Percentiles rank a stretch among this genome's conserved stretches.
Evolutionary conservation across 2,888 invertebrate species (phyloP).

Genomic region (Agriopis leucophaearia): DNA sequence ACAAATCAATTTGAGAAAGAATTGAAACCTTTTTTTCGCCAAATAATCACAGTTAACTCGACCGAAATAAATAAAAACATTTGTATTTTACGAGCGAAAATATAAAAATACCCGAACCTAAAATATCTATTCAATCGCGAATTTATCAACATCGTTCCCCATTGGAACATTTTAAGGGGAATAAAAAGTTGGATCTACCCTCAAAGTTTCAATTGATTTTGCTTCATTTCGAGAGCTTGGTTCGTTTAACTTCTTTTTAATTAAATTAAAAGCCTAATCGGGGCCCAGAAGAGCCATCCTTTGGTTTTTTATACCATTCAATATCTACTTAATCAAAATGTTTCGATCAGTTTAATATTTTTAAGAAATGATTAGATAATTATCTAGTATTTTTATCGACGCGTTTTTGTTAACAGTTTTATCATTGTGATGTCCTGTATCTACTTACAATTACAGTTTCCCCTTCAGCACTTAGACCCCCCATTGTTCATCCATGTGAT

Average conservation of each 20-base stretch:
- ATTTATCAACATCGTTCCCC: constrained; percentile 37
- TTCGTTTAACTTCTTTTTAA: constrained; percentile 80
- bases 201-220: constrained; percentile 74
- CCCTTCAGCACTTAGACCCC: too few relatives aligned
- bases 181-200: constrained; percentile 60
- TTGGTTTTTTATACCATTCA: constrained; percentile 53
- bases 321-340: constrained; percentile 44
- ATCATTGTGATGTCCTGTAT: too few relatives aligned
- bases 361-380: too few relatives aligned
- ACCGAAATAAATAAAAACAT: constrained; percentile 12
- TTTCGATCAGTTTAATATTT: constrained; percentile 32
- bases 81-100: constrained; percentile 11
- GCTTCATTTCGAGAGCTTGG: constrained; percentile 64
- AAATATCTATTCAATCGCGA: constrained; percentile 43
- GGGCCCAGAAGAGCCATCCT: constrained; percentile 47
- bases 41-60: constrained; percentile 8
- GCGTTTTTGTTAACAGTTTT: constrained; percentile 9
- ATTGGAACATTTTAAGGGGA: constrained; percentile 59
- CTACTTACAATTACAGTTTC: too few relatives aligned
- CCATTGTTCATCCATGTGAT: too few relatives aligned
- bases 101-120: constrained; percentile 32
- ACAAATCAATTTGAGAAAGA: neutral
- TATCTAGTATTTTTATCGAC: too few relatives aligned
- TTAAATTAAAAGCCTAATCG: constrained; percentile 76
- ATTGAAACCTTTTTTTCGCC: constrained; percentile 2